Conservation (phyloP, 2,797 vertebrate species). For the Cetoscarus ocellatus region DNA sequence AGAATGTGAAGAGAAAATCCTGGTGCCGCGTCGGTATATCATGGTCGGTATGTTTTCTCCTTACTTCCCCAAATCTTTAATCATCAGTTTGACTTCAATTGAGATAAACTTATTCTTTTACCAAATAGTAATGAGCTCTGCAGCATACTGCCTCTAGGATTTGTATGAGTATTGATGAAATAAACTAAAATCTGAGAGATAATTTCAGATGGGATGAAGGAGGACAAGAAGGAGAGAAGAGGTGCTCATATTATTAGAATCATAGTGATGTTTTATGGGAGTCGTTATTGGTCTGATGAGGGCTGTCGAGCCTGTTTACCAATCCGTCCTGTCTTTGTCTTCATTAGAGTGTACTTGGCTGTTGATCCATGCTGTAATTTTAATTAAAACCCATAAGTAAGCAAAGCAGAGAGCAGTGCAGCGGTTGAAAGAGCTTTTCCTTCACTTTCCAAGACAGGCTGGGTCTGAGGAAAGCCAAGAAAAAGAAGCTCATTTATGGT, state of each 20-base stretch:
- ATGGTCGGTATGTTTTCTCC: too few relatives aligned
- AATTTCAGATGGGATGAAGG: not conserved
- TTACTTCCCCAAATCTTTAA: not conserved
- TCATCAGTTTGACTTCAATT: not conserved
- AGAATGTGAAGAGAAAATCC: too few relatives aligned
- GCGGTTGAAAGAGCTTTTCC: slow-evolving; percentile 32
- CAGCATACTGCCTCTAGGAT: not conserved
- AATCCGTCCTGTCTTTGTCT: slow-evolving; percentile 51
- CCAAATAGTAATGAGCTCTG: slow-evolving; percentile 13
- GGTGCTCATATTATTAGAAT: slow-evolving; percentile 12
- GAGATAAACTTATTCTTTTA: not conserved
- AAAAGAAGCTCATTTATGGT: slow-evolving; percentile 43
- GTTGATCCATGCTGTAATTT: slow-evolving; percentile 77
- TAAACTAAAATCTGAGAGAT: slow-evolving; percentile 10
- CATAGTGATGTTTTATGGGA: slow-evolving; percentile 40
- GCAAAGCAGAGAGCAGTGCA: slow-evolving; percentile 35
- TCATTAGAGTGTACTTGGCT: slow-evolving; percentile 67
- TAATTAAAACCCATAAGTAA: slow-evolving; percentile 81
- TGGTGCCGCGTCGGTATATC: not conserved
- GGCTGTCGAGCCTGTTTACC: slow-evolving; percentile 58
- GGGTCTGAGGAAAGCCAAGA: not conserved
- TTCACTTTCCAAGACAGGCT: slow-evolving; percentile 6
- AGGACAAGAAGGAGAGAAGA: slow-evolving; percentile 2
- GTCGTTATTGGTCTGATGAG: slow-evolving; percentile 51
- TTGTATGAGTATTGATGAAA: slow-evolving; percentile 8